Percentiles rank a stretch among this genome's conserved stretches.
These are phyloP conservation scores for Argyresthia goedartella DNA, from an alignment of 2,888 invertebrate genomes.

Conservation along the genomic window DNA sequence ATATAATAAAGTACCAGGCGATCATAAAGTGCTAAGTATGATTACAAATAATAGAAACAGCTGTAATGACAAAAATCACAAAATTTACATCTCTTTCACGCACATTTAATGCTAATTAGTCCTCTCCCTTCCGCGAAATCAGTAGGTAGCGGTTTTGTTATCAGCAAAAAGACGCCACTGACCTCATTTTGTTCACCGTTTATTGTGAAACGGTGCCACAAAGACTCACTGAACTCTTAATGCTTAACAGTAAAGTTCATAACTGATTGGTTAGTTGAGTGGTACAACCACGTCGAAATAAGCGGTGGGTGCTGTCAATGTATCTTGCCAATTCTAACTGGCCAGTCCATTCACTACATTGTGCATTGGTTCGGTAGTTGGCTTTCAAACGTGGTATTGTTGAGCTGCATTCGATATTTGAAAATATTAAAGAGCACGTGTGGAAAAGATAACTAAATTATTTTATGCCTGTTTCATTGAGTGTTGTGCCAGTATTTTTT, in stretches of 20 bases:
- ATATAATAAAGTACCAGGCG: background rate
- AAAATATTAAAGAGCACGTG: background rate
- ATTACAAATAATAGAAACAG: too few relatives aligned
- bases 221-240: background rate
- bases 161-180: conserved; percentile 56
- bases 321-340: conserved; percentile 3
- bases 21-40: background rate
- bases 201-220: background rate
- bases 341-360: conserved; percentile 2
- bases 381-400: background rate
- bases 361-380: background rate
- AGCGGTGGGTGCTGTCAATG: conserved; percentile 9
- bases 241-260: background rate
- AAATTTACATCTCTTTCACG: conserved; percentile 20
- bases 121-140: conserved; percentile 42
- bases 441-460: background rate
- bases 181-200: conserved; percentile 40
- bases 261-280: background rate
- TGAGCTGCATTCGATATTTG: background rate
- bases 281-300: conserved; percentile 7
- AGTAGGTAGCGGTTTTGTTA: conserved; percentile 26
- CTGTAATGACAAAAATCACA: conserved; percentile 5
- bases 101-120: conserved; percentile 16
- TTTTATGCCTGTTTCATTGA: background rate
- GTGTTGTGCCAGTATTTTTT: background rate